phyloP scores from a whole-genome alignment of 2,113 vertebrate genomes.

The Oophaga pumilio region DNA sequence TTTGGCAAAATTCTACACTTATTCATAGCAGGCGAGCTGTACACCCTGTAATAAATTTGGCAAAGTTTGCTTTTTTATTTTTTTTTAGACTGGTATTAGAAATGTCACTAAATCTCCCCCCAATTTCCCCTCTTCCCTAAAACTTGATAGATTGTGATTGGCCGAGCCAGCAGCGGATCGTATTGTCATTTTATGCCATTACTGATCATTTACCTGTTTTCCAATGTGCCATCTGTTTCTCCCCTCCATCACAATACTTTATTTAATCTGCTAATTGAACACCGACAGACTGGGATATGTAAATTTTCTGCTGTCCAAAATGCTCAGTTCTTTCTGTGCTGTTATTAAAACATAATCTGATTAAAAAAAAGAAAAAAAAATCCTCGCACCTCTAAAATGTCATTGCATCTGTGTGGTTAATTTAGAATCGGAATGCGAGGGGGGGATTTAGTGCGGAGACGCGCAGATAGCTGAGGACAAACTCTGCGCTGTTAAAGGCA shows the following conservation, averaged over 20 bases:
- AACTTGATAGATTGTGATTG: background rate
- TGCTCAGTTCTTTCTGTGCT: constrained; percentile 3
- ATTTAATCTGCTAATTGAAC: constrained; percentile 13
- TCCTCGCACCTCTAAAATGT: background rate
- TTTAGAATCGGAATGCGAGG: background rate
- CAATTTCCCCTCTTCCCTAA: no score
- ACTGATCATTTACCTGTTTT: constrained; percentile 15
- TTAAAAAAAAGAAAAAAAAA: background rate
- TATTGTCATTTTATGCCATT: background rate
- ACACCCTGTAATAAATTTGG: no score
- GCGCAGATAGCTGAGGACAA: background rate
- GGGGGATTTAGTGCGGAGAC: background rate
- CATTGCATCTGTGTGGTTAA: background rate
- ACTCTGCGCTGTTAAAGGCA: background rate
- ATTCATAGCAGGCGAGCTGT: no score
- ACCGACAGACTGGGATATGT: constrained; percentile 10
- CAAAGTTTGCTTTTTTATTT: no score
- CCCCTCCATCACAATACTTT: background rate
- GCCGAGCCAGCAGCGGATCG: background rate
- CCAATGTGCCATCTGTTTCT: constrained; percentile 26
- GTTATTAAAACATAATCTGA: constrained; percentile 2
- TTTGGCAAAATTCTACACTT: background rate
- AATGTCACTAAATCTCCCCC: no score
- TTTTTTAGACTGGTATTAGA: no score
- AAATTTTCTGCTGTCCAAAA: background rate